Conservation (phyloP, 2,888 invertebrate genomes). For the Cetonia aurata region DNA sequence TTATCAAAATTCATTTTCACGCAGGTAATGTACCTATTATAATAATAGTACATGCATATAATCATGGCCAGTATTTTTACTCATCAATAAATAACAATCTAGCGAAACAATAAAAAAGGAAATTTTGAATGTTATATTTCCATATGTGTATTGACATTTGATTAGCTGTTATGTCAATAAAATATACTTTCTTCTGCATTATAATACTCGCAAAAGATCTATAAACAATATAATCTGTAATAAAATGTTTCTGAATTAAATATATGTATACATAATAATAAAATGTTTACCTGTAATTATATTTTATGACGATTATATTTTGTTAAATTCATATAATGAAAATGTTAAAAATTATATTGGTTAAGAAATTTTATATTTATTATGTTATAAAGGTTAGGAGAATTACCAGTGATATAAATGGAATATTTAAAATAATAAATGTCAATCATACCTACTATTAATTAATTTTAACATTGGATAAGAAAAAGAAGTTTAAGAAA, state of each 20-base stretch:
- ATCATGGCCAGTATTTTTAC: slow-evolving; percentile 39
- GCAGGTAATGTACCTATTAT: no score
- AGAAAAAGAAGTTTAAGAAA: not conserved
- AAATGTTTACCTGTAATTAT: slow-evolving; percentile 31
- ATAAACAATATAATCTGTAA: slow-evolving; percentile 4
- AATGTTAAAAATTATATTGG: slow-evolving; percentile 36
- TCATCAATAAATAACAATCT: not conserved
- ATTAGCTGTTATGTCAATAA: slow-evolving; percentile 11
- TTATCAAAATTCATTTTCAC: no score
- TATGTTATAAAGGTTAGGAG: not conserved
- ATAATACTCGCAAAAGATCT: slow-evolving; percentile 46
- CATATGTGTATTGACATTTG: slow-evolving; percentile 13
- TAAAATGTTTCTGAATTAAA: no score
- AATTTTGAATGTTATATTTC: slow-evolving; percentile 25
- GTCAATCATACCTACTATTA: not conserved
- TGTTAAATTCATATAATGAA: slow-evolving; percentile 36
- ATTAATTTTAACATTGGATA: no score
- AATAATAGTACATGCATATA: no score
- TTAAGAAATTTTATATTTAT: slow-evolving; percentile 34
- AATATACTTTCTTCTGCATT: slow-evolving; percentile 41
- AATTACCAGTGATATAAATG: not conserved
- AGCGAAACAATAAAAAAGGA: slow-evolving; percentile 8
- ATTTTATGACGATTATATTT: slow-evolving; percentile 35
- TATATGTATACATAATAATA: no score
- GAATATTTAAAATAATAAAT: not conserved